Conservation (phyloP, 2,113 vertebrate genomes). For the Galbula dea region DNA sequence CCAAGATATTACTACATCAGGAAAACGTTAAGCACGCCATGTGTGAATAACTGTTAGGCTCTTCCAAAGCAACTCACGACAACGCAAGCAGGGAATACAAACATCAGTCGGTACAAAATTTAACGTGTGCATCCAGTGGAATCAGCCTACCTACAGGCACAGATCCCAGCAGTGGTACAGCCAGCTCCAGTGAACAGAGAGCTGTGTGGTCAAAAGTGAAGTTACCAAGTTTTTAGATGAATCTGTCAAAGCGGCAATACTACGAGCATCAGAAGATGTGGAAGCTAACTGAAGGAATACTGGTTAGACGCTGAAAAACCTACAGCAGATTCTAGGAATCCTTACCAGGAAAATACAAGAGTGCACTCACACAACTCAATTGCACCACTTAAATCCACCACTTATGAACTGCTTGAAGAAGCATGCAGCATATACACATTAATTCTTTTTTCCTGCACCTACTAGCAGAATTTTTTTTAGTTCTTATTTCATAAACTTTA, state of each 20-base stretch:
- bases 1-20: background rate
- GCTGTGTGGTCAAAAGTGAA: fast-evolving
- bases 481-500: background rate
- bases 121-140: background rate
- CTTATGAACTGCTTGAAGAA: background rate
- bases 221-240: background rate
- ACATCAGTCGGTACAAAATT: background rate
- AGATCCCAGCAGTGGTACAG: fast-evolving
- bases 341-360: background rate
- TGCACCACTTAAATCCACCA: background rate
- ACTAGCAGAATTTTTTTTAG: background rate
- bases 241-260: background rate
- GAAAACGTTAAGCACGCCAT: background rate
- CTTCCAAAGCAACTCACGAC: background rate
- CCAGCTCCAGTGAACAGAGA: background rate
- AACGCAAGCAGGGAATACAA: background rate
- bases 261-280: fast-evolving
- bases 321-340: background rate
- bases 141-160: background rate
- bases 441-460: background rate
- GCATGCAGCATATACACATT: background rate
- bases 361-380: background rate
- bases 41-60: background rate
- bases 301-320: background rate
- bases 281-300: background rate